phyloP scores from a whole-genome alignment of 2,797 vertebrate species.

The Ptychobarbus kaznakovi region DNA sequence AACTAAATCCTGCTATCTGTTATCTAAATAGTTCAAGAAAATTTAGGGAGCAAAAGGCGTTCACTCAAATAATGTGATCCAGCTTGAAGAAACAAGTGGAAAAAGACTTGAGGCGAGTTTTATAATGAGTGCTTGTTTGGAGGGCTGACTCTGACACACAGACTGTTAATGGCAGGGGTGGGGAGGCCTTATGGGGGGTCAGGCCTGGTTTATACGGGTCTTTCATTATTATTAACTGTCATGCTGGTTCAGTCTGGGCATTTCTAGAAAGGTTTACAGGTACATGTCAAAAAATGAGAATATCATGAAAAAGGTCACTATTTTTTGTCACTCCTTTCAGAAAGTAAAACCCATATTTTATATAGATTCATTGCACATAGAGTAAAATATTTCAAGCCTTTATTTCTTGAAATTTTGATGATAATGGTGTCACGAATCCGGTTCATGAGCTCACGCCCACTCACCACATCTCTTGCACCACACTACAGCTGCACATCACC shows the following conservation, averaged over 20 bases:
- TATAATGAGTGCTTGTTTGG: slow-evolving; percentile 75
- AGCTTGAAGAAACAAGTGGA: slow-evolving; percentile 81
- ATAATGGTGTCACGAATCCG: too few species aligned
- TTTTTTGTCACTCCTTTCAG: too few species aligned
- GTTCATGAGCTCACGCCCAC: too few species aligned
- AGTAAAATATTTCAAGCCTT: too few species aligned
- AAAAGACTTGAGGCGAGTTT: slow-evolving; percentile 77
- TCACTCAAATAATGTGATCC: slow-evolving; percentile 78
- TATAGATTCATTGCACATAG: too few species aligned
- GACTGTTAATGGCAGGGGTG: slow-evolving; percentile 63
- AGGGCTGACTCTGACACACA: slow-evolving; percentile 73
- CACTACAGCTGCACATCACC: too few species aligned
- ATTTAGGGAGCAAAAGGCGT: slow-evolving; percentile 70
- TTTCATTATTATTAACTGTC: slow-evolving; percentile 12
- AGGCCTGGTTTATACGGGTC: not conserved
- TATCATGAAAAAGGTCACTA: too few species aligned
- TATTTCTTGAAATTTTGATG: too few species aligned
- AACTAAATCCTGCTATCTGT: slow-evolving; percentile 72
- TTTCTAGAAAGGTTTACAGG: not conserved
- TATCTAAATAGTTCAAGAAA: slow-evolving; percentile 72
- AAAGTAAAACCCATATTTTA: too few species aligned
- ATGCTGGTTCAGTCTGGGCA: not conserved
- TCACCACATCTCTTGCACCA: too few species aligned
- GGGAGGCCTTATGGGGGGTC: slow-evolving; percentile 16
- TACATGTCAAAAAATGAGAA: too few species aligned